phyloP scores from a whole-genome alignment of 2,113 vertebrate genomes.

The Phaetusa simplex region DNA sequence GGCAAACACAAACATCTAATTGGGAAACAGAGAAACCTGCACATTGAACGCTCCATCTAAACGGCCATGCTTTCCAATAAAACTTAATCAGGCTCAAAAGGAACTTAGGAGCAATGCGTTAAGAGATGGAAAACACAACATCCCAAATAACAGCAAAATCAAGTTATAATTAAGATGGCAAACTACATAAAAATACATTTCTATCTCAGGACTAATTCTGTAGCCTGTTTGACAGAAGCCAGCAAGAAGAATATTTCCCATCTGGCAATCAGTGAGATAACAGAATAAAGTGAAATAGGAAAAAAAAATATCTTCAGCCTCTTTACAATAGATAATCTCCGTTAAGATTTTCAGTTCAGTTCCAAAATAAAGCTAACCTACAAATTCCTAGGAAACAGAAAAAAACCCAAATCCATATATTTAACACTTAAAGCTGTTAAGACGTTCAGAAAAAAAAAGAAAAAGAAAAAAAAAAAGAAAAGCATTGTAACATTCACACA shows the following conservation, averaged over 20 bases:
- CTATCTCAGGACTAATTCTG: neutral
- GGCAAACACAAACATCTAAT: neutral
- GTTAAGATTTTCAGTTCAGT: neutral
- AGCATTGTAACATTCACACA: rapidly evolving
- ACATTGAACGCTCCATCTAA: neutral
- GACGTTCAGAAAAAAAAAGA: neutral
- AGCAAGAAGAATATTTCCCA: neutral
- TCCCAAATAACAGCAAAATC: neutral
- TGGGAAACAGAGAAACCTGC: neutral
- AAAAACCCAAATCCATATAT: neutral
- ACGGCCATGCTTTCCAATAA: neutral
- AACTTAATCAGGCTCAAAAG: neutral
- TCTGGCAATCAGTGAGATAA: neutral
- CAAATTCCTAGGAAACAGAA: neutral
- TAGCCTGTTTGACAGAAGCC: neutral
- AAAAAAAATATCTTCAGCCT: neutral
- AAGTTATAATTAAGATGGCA: neutral
- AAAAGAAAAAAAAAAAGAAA: neutral
- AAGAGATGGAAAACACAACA: neutral
- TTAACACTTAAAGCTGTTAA: neutral
- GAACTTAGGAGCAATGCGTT: neutral
- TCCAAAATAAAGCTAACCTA: neutral
- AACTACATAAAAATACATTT: neutral
- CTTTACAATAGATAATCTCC: neutral
- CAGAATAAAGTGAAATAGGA: rapidly evolving